phyloP scores from a whole-genome alignment of 2,888 invertebrate genomes.

The Drosophila testacea region DNA sequence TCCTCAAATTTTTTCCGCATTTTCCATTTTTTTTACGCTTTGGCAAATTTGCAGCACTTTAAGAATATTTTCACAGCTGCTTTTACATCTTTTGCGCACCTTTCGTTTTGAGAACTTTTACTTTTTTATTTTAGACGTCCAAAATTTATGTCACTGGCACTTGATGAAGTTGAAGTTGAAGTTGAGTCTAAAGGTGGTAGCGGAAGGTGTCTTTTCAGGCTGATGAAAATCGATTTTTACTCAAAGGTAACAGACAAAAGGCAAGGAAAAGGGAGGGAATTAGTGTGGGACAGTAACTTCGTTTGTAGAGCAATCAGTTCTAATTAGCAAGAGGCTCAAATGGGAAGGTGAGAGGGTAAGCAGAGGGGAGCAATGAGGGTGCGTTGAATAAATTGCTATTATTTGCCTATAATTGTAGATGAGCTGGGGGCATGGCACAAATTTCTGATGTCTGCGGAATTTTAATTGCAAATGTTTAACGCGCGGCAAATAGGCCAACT shows the following conservation, averaged over 20 bases:
- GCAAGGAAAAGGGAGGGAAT: not conserved
- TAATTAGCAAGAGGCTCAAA: constrained; percentile 62
- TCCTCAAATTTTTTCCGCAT: not conserved
- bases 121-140: constrained; percentile 32
- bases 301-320: constrained; percentile 75
- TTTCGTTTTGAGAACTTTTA: constrained; percentile 42
- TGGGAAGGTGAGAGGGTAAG: not conserved
- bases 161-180: constrained; percentile 42
- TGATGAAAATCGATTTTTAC: constrained; percentile 69
- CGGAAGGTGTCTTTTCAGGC: constrained; percentile 19
- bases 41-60: constrained; percentile 46
- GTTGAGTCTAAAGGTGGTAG: not conserved
- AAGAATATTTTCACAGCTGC: constrained; percentile 59
- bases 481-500: constrained; percentile 16
- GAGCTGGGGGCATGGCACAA: constrained; percentile 6
- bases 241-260: constrained; percentile 20
- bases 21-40: not conserved
- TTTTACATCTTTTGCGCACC: constrained; percentile 12
- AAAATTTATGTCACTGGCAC: constrained; percentile 70
- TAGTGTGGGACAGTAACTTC: constrained; percentile 48
- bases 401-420: constrained; percentile 70
- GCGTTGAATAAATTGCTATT: constrained; percentile 71
- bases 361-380: constrained; percentile 4
- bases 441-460: constrained; percentile 60
- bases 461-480: constrained; percentile 65